Percentiles rank a stretch among this genome's conserved stretches.
Conservation (phyloP, 1,140 invertebrate species). For the Drosophila mojavensis region DNA sequence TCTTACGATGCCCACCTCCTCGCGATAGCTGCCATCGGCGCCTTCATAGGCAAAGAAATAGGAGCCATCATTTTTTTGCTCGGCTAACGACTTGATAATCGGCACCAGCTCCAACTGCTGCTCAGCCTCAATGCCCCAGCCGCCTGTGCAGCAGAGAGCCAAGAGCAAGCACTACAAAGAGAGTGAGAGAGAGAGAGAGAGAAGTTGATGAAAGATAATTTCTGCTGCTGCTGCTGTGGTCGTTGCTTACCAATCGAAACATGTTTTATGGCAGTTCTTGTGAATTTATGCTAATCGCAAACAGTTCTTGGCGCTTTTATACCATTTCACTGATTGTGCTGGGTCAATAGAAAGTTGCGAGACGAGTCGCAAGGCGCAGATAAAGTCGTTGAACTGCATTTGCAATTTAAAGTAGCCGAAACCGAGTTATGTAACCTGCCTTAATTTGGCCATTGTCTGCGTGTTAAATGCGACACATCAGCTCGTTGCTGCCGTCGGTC, state of each 20-base stretch:
- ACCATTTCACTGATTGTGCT: constrained; percentile 47
- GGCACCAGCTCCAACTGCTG: constrained; percentile 36
- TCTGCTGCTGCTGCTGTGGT: background rate
- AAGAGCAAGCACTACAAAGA: constrained; percentile 30
- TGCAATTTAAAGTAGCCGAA: constrained; percentile 66
- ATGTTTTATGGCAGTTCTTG: constrained; percentile 52
- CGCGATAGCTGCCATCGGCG: constrained; percentile 72
- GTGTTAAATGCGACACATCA: constrained; percentile 25
- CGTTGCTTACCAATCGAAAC: constrained; percentile 70
- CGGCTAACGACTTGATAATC: constrained; percentile 60
- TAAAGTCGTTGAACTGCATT: constrained; percentile 65
- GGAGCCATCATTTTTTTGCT: constrained; percentile 75
- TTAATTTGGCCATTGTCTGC: constrained; percentile 24
- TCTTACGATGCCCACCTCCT: constrained; percentile 69
- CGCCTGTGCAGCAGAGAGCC: constrained; percentile 20
- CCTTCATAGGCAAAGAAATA: constrained; percentile 73
- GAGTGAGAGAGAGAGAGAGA: too few relatives aligned
- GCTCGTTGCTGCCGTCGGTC: constrained; percentile 1
- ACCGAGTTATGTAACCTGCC: constrained; percentile 35
- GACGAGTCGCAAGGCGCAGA: constrained; percentile 11
- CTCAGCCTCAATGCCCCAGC: background rate
- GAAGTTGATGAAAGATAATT: background rate
- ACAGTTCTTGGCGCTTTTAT: constrained; percentile 72
- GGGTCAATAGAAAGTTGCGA: constrained; percentile 73
- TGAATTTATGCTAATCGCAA: constrained; percentile 70